Conservation (phyloP, 2,888 invertebrate species). For the Proisotoma minuta region DNA sequence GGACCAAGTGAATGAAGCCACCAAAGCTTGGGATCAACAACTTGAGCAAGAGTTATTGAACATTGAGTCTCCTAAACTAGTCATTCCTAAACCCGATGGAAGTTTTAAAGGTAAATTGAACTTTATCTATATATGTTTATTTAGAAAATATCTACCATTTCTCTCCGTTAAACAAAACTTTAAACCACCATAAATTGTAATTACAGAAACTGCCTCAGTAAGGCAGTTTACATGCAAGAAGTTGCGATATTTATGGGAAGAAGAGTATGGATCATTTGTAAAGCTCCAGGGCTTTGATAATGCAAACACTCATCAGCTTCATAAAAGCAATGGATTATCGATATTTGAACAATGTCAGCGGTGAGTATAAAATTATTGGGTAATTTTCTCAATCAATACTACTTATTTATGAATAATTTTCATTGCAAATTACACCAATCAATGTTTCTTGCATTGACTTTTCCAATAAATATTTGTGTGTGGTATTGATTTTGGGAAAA, state of each 20-base stretch:
- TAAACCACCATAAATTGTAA: background rate
- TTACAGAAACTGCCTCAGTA: slow-evolving; percentile 57
- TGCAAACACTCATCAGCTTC: slow-evolving; percentile 62
- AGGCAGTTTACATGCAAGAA: slow-evolving; percentile 78
- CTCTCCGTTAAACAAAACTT: background rate
- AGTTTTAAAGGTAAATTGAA: slow-evolving; percentile 38
- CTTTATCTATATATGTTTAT: background rate
- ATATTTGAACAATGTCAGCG: slow-evolving; percentile 62
- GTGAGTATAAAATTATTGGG: too few species aligned
- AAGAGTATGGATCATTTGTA: slow-evolving; percentile 62
- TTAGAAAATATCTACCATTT: too few species aligned
- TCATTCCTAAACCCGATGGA: slow-evolving; percentile 46
- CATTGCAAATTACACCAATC: too few species aligned
- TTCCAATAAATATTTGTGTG: too few species aligned
- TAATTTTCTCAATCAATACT: background rate
- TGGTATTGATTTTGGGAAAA: too few species aligned
- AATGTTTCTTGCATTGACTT: too few species aligned
- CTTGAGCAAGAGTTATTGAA: slow-evolving; percentile 40
- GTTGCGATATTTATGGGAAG: slow-evolving; percentile 75
- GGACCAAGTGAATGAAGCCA: slow-evolving; percentile 25
- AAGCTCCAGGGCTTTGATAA: slow-evolving; percentile 70
- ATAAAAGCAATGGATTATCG: slow-evolving; percentile 60
- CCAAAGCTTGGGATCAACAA: slow-evolving; percentile 38
- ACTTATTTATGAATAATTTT: background rate
- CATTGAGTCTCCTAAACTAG: slow-evolving; percentile 38